phyloP scores from a whole-genome alignment of 2,888 invertebrate species.

The Hylaea fasciaria region DNA sequence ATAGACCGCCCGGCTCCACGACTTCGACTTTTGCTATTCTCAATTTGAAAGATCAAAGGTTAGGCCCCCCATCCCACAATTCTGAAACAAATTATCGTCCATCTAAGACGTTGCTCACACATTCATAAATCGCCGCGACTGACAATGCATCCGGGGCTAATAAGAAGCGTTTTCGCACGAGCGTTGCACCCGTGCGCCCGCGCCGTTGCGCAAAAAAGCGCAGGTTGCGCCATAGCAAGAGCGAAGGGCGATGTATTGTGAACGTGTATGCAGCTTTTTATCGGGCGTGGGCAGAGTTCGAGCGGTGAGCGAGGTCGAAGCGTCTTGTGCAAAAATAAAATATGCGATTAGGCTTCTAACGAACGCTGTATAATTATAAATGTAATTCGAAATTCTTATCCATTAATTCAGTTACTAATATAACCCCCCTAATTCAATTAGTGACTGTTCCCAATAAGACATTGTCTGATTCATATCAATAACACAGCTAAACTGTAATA shows the following conservation, averaged over 20 bases:
- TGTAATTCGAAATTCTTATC: no score
- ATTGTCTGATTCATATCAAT: no score
- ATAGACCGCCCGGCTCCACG: no score
- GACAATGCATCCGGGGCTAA: constrained; percentile 72
- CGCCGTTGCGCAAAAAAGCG: constrained; percentile 64
- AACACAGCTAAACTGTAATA: no score
- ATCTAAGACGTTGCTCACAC: constrained; percentile 61
- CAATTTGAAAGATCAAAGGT: constrained; percentile 15
- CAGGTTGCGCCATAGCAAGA: constrained; percentile 57
- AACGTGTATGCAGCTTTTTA: constrained; percentile 46
- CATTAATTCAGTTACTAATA: no score
- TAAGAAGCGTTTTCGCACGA: constrained; percentile 75
- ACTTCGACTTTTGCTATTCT: no score
- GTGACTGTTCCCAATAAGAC: no score
- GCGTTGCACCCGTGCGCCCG: constrained; percentile 55
- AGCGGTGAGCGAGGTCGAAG: constrained; percentile 15
- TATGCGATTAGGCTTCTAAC: no score
- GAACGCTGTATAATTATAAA: not conserved
- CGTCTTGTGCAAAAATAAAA: no score
- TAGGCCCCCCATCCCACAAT: constrained; percentile 32
- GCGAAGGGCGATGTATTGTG: constrained; percentile 63
- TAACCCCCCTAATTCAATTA: no score
- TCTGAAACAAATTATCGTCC: constrained; percentile 64
- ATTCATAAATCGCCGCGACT: constrained; percentile 60
- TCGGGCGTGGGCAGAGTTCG: constrained; percentile 11